These are phyloP conservation scores for Eunapius fragilis DNA, from an alignment of 37 sponge, comb jelly and placozoan species.

Conservation along the genomic window DNA sequence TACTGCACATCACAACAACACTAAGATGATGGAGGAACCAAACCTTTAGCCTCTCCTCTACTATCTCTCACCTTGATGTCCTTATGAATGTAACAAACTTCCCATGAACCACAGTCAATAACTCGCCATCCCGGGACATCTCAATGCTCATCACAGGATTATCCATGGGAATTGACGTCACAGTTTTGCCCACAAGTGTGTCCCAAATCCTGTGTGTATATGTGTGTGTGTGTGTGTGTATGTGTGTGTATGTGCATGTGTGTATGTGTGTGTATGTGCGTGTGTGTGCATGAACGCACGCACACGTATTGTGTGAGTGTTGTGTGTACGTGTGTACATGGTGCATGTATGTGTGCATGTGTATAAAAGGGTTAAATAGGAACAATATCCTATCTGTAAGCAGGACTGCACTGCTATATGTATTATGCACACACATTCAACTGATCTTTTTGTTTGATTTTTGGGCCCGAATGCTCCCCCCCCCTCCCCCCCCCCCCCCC, in stretches of 20 bases:
- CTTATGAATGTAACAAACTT: slow-evolving; percentile 58
- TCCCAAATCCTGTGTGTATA: slow-evolving; percentile 68
- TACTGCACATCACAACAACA: background rate
- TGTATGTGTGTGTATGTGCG: background rate
- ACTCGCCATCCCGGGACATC: slow-evolving; percentile 40
- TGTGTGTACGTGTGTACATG: too few species aligned
- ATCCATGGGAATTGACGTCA: slow-evolving; percentile 27
- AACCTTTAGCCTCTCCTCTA: background rate
- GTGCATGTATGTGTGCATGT: too few species aligned
- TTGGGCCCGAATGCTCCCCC: too few species aligned
- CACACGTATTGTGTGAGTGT: too few species aligned
- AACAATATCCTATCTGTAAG: too few species aligned
- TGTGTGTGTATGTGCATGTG: background rate
- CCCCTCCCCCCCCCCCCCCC: too few species aligned
- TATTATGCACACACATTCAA: too few species aligned
- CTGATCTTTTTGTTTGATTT: too few species aligned
- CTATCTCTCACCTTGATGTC: slow-evolving; percentile 42
- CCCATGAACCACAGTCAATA: slow-evolving; percentile 65
- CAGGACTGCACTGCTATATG: too few species aligned
- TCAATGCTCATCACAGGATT: slow-evolving; percentile 71
- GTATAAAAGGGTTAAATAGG: too few species aligned
- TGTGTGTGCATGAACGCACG: too few species aligned
- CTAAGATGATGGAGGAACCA: background rate
- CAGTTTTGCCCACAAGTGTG: slow-evolving; percentile 17
- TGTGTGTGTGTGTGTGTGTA: background rate